Conservation (phyloP, 2,888 invertebrate genomes). For the Thymelicus acteon region DNA sequence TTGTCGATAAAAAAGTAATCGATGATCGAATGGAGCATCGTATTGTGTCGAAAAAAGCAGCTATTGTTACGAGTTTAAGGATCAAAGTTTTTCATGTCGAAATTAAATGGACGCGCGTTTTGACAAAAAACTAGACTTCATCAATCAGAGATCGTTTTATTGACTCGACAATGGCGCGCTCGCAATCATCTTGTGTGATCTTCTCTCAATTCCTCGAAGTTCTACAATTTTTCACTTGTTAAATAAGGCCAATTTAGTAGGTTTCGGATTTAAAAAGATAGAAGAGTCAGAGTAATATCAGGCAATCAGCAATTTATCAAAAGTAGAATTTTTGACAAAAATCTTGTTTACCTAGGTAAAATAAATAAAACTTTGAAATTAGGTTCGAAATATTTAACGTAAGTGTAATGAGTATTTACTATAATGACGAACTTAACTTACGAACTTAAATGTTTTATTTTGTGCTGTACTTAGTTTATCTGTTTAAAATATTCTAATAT, state of each 20-base stretch:
- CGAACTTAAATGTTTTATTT: too few species aligned
- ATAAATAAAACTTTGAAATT: too few species aligned
- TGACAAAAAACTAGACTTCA: conserved; percentile 77
- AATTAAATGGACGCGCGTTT: conserved; percentile 70
- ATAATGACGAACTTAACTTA: too few species aligned
- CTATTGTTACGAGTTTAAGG: conserved; percentile 77
- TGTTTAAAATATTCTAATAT: too few species aligned
- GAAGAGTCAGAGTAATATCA: conserved; percentile 29
- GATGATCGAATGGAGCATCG: conserved; percentile 77
- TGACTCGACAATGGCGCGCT: conserved; percentile 72
- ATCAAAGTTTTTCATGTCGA: conserved; percentile 62
- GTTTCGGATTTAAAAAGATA: conserved; percentile 33
- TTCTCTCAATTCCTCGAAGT: conserved; percentile 69
- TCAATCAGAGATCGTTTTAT: conserved; percentile 81
- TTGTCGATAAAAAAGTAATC: conserved; percentile 82
- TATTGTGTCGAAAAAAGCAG: conserved; percentile 69
- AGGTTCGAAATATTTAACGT: too few species aligned
- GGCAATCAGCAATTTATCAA: conserved; percentile 18
- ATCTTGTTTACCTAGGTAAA: not conserved
- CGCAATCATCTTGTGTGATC: conserved; percentile 70
- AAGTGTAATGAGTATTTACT: too few species aligned
- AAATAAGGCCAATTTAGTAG: conserved; percentile 66
- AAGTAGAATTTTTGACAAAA: not conserved
- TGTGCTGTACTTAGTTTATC: too few species aligned
- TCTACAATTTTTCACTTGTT: conserved; percentile 67